These are phyloP conservation scores for Accipiter cooperii DNA, from an alignment of 2,113 vertebrate species.

Conservation along the genomic window DNA sequence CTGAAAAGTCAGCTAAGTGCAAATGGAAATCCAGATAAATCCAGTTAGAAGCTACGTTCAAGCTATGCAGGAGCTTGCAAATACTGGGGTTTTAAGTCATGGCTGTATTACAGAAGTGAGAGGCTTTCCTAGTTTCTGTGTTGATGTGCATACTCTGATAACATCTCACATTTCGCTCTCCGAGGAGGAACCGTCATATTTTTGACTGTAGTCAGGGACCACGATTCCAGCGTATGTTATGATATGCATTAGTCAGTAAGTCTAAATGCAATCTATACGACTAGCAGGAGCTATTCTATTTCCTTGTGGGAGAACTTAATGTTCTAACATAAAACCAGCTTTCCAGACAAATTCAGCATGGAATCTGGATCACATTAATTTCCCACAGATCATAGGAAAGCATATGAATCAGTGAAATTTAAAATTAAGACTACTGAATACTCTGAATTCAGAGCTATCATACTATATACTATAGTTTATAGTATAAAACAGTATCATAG, in stretches of 20 bases:
- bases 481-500: not conserved
- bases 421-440: not conserved
- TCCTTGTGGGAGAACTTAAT: not conserved
- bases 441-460: not conserved
- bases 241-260: not conserved
- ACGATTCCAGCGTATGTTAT: not conserved
- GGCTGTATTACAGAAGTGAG: not conserved
- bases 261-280: not conserved
- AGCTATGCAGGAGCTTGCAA: not conserved
- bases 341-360: not conserved
- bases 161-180: not conserved
- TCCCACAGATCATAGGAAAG: not conserved
- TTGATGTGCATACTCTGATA: not conserved
- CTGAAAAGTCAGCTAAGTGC: not conserved
- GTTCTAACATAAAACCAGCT: not conserved
- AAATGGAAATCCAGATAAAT: not conserved
- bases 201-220: not conserved
- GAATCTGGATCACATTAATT: not conserved
- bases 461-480: not conserved
- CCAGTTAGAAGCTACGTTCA: not conserved
- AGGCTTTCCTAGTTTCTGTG: not conserved
- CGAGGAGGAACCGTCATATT: accelerated
- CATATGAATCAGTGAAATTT: not conserved
- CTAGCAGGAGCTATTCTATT: not conserved
- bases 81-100: not conserved